Base-by-base conservation (phyloP, 1,140 invertebrate species). In the Zeugodacus cucurbitae region DNA sequence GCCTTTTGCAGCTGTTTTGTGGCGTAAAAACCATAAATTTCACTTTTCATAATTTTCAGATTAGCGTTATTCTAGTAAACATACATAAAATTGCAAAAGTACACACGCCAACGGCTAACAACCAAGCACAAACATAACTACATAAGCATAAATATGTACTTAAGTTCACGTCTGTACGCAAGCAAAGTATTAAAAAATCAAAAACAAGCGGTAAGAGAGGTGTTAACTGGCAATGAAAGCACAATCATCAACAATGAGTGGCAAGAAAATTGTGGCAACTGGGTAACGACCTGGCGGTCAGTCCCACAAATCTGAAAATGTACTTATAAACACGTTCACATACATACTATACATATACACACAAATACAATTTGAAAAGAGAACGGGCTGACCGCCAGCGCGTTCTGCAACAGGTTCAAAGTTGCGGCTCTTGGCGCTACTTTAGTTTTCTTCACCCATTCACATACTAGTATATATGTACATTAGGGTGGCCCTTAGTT, bases 261-360 rank as follows among this genome's bases (percentile, higher is more conserved):
- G 37, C 70, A 74, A 74, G 70, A 74, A 41, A 74, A 37, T 74
- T 74, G 34, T 67, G 70, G 70, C 70, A 74, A 74, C 70, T 74
- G 70, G 70, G 17, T 74, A 74, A 41, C 37, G 70, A 74, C 70
- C 37, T n/a, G 34, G 34, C 34, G 67, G 20, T 74, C 37, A 74
- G 22, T 41, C 37, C 22, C 32, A 74, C 32, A 74, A 41, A 41
- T 37, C 70, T 74, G 22, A 74, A 41, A 74, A 67, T 67, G 62
- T 67, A 67, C 10, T 26, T 67, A 32, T 34, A 5, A 32, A 67
- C 0, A 26, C 29, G n/a, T n/a, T n/a, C n/a, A n/a, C n/a, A n/a
- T n/a, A n/a, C n/a, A n/a, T n/a, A n/a, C n/a, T n/a, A n/a, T n/a
- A 74, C 14, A 70, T 29, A 70, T 32, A 29, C 5, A n/a, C 4